Conservation (phyloP, 2,113 vertebrate species). For the Acrocephalus arundinaceus region DNA sequence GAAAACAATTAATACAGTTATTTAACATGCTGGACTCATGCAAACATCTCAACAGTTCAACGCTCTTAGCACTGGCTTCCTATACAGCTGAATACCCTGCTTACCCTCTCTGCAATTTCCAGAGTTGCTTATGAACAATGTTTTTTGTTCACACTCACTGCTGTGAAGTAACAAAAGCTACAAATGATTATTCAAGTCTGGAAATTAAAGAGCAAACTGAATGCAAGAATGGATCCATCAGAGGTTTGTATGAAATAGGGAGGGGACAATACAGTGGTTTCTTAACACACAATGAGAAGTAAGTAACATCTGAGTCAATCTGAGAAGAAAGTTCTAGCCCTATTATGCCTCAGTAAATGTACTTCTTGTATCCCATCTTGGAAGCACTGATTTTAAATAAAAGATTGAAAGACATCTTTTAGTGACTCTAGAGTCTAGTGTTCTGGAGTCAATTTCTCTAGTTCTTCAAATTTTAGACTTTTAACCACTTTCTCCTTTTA, state of each 20-base stretch:
- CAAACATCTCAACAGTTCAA: not conserved
- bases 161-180: not conserved
- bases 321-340: not conserved
- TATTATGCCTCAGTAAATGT: not conserved
- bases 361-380: not conserved
- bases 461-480: not conserved
- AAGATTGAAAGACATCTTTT: not conserved
- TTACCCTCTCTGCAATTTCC: not conserved
- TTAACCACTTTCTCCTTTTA: not conserved
- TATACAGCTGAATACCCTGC: not conserved
- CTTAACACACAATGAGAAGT: not conserved
- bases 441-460: not conserved
- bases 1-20: conserved; percentile 60
- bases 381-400: not conserved
- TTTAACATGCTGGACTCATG: not conserved
- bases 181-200: not conserved
- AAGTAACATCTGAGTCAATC: not conserved
- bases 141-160: not conserved
- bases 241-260: not conserved
- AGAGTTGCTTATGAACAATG: not conserved
- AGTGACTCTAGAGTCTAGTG: not conserved
- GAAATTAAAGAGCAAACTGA: not conserved
- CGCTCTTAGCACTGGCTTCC: not conserved
- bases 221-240: not conserved
- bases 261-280: not conserved